These are phyloP conservation scores for Athalia cordata DNA, from an alignment of 2,888 invertebrate genomes.

Conservation along the genomic window DNA sequence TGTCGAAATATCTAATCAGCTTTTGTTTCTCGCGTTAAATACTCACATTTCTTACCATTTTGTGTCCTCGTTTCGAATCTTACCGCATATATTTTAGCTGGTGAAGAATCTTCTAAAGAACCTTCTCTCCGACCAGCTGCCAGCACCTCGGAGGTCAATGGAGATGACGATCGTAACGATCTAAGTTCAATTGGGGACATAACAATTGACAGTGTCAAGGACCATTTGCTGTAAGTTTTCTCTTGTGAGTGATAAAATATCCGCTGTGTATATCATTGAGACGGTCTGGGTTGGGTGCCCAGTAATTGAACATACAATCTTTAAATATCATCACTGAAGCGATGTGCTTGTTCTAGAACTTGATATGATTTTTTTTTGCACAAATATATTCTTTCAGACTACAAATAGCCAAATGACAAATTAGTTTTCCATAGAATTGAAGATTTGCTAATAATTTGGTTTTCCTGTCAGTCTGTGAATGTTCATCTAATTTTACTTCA, in stretches of 20 bases:
- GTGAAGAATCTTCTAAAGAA: constrained; percentile 67
- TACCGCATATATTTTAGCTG: constrained; percentile 64
- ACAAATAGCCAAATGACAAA: no score
- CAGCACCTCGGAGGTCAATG: constrained; percentile 72
- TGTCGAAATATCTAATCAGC: not conserved
- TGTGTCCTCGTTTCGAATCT: constrained; percentile 47
- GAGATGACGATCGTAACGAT: constrained; percentile 75
- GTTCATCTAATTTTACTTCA: no score
- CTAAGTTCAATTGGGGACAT: constrained; percentile 87
- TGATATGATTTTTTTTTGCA: no score
- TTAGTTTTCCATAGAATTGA: no score
- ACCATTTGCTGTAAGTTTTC: constrained; percentile 80
- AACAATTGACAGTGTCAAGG: constrained; percentile 95
- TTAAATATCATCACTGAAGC: no score
- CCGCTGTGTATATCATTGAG: constrained; percentile 15
- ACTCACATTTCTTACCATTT: not conserved
- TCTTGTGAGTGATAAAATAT: constrained; percentile 35
- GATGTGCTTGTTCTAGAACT: no score
- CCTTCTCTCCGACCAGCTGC: constrained; percentile 65
- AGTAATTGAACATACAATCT: no score
- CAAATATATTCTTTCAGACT: no score
- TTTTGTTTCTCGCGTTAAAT: constrained; percentile 3
- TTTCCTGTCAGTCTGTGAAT: no score
- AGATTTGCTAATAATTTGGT: no score
- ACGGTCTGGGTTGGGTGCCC: not conserved